phyloP scores from a whole-genome alignment of 2,797 vertebrate genomes.

The Sciurus carolinensis region DNA sequence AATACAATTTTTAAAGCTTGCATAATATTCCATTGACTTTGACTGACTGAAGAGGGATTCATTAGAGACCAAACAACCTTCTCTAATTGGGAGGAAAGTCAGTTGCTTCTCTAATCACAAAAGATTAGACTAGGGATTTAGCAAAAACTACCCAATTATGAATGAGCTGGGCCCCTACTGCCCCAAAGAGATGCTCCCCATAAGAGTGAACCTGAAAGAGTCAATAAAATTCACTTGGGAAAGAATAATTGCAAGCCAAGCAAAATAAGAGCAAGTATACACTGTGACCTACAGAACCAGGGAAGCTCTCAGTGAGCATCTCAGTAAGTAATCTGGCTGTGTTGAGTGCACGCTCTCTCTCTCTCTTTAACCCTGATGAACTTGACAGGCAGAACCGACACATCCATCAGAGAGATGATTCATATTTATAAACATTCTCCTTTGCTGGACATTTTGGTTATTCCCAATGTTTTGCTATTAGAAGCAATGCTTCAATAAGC shows the following conservation, averaged over 20 bases:
- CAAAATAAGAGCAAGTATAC: conserved; percentile 37
- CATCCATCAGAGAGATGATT: conserved; percentile 32
- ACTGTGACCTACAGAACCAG: neutral
- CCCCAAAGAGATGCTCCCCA: neutral
- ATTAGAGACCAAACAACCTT: neutral
- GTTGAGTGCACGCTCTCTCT: neutral
- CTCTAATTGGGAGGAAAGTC: neutral
- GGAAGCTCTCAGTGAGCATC: neutral
- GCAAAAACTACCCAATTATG: neutral
- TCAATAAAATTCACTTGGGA: neutral
- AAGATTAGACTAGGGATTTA: neutral
- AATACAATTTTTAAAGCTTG: conserved; percentile 18
- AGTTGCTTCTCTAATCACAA: neutral
- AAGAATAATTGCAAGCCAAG: conserved; percentile 1
- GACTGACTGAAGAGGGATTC: neutral
- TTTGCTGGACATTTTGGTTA: conserved; percentile 71
- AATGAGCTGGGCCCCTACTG: neutral
- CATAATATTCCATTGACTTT: neutral
- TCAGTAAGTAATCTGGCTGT: neutral
- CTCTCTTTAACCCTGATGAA: neutral
- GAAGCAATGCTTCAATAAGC: conserved; percentile 12
- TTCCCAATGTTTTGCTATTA: conserved; percentile 62
- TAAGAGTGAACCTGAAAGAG: neutral
- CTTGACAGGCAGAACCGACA: conserved; percentile 7
- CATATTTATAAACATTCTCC: conserved; percentile 65